phyloP scores from a whole-genome alignment of 2,797 vertebrate species.

The Trematocara caparti region DNA sequence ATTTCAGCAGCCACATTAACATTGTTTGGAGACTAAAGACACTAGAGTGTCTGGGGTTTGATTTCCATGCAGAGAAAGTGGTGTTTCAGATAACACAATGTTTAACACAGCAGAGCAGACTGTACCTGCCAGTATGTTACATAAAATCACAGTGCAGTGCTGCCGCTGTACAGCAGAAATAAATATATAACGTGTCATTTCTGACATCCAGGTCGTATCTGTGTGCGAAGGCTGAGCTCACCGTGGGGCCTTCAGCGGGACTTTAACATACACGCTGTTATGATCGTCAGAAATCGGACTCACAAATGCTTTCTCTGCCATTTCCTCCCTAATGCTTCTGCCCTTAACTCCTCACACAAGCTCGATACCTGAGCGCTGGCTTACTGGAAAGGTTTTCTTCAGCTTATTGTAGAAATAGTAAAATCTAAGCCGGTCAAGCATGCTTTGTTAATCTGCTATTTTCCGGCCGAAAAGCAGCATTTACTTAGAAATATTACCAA shows the following conservation, averaged over 20 bases:
- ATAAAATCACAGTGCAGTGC: background rate
- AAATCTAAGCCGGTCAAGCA: background rate
- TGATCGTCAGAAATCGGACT: background rate
- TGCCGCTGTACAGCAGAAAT: background rate
- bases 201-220: slow-evolving; percentile 46
- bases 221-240: background rate
- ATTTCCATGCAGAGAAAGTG: background rate
- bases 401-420: background rate
- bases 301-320: background rate
- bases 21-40: background rate
- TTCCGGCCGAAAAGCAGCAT: slow-evolving; percentile 9
- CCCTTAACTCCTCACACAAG: background rate
- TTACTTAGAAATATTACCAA: background rate
- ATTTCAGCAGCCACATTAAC: background rate
- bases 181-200: slow-evolving; percentile 31
- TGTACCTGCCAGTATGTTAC: background rate
- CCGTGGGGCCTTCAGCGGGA: slow-evolving; percentile 27
- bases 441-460: slow-evolving; percentile 37
- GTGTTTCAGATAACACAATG: background rate
- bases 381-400: background rate
- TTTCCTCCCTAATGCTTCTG: background rate
- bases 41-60: background rate
- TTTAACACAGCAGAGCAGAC: background rate
- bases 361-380: background rate
- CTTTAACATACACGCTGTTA: background rate